Percentiles rank a stretch among this genome's conserved stretches.
Evolutionary conservation across 1,140 invertebrate species (phyloP).

Genomic region (Diprion similis): DNA sequence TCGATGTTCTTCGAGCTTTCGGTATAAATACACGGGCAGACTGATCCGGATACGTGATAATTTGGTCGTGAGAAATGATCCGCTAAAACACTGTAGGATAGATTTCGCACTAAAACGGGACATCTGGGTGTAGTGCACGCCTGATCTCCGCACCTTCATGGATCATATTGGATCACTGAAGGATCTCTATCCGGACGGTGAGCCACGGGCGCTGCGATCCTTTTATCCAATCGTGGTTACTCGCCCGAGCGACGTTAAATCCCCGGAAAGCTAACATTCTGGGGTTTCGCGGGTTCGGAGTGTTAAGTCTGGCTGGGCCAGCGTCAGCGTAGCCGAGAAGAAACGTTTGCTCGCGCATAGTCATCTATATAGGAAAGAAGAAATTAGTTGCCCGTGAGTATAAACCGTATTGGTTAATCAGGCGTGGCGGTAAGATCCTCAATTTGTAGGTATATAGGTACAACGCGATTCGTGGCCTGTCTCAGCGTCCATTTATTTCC

Average conservation of each 20-base stretch:
- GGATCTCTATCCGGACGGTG: not conserved
- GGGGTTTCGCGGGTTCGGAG: not conserved
- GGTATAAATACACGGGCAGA: no score
- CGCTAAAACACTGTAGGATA: no score
- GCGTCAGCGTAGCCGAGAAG: not conserved
- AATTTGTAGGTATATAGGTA: no score
- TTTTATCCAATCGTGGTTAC: not conserved
- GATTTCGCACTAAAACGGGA: no score
- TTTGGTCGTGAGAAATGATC: no score
- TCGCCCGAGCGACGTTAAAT: not conserved
- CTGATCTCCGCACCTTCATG: not conserved
- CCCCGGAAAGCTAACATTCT: no score
- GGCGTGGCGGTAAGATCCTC: not conserved
- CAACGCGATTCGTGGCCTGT: no score
- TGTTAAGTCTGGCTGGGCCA: not conserved
- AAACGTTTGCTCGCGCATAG: not conserved
- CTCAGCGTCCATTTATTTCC: no score
- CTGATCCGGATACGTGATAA: no score
- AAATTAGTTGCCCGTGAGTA: conserved; percentile 4
- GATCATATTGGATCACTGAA: not conserved
- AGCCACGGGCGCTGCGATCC: not conserved
- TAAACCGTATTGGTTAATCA: not conserved
- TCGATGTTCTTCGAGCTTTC: no score
- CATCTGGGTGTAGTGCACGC: no score
- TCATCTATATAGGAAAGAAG: not conserved